Base-by-base conservation (phyloP, 1,140 invertebrate genomes). In the Geopemphigus sp. region DNA sequence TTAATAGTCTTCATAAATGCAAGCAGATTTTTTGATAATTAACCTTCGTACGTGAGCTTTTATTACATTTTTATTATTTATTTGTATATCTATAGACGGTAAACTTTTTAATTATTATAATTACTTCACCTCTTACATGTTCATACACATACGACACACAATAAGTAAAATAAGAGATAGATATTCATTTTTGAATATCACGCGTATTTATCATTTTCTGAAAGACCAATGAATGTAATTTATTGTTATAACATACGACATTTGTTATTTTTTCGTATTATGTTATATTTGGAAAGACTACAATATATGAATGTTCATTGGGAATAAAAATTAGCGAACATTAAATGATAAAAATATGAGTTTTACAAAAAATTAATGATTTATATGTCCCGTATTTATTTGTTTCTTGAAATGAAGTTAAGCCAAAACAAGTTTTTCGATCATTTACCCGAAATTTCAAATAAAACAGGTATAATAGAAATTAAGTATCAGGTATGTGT, bases 301-400 rank as follows among this genome's bases (percentile, higher is more conserved):
- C 8, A 39, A 39, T 39, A 39, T n/a, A 64, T 19, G 19, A 64
- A 64, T 64, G 39, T 1, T 64, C 11, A n/a, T 39, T 45, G 5
- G 32, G 32, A 64, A 64, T 64, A 64, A n/a, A 45, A 39, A 64
- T 5, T 17, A 64, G 63, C 39, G 39, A 45, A 39, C 32, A n/a
- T 39, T 64, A 22, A 64, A 64, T 64, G 63, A 64, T 29, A 64
- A 64, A 64, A 64, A 64, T 12, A 45, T 39, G 32, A 64, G 29
- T 64, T 64, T 39, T 64, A 64, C 29, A 12, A 64, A 3, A 10
- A 5, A n/a, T n/a, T 64, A 11, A 63, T 63, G 26, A 10, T 45
- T 64, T 32, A n/a, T 39, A 39, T 8, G 19, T 22, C 14, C 29
- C 12, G 11, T 64, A 3, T 32, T 64, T 19, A 64, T 64, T 32